Evolutionary conservation across 2,797 vertebrate genomes (phyloP), one percentile per base, ranked within the genome.

Genomic region (Xiphophorus birchmanni): DNA sequence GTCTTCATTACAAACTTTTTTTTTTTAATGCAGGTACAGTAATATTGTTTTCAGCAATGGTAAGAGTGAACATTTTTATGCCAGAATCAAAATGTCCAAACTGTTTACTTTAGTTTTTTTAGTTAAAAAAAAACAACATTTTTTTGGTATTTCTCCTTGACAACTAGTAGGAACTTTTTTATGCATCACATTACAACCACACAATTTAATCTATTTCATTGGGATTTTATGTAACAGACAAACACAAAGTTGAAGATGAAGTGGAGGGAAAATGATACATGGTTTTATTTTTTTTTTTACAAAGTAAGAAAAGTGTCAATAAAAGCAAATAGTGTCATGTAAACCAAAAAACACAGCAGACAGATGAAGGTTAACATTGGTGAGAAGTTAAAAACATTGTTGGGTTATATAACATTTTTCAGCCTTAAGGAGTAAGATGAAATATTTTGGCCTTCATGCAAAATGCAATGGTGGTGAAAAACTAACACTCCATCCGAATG

Each of bases 1-100:
- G 78, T 35, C 15, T 63, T 82, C 48, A 47, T 80, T 52, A 50
- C 54, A 78, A 71, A 75, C 80, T 74, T 84, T 12, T 9, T 12
- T 9, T 75, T 76, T 73, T 87, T 89, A 54, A 86, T 75, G 91
- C 88, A 93, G 84, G 89, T 90, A 21, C 72, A 23, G 23, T n/a
- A 79, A 74, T 7, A 63, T 60, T 60, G 15, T 71, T 73, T 71
- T 77, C 52, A 75, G 10, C 48, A 72, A 48, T 7, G 48, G 35
- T 47, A 75, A 6, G 58, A 45, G 23, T 45, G 48, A 63, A 11
- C 0, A 5, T n/a, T 13, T 42, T 5, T 44, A n/a, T 15, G 13
- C 26, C 3, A 47, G 44, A 32, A 45, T n/a, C 47, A n/a, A 71
- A 29, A 73, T 17, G 12, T 29, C 13, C 13, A 47, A 73, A 47